Evolutionary conservation across 2,888 invertebrate species (phyloP), one percentile per base, ranked within the genome.

Genomic region (Ochropleura leucogaster): DNA sequence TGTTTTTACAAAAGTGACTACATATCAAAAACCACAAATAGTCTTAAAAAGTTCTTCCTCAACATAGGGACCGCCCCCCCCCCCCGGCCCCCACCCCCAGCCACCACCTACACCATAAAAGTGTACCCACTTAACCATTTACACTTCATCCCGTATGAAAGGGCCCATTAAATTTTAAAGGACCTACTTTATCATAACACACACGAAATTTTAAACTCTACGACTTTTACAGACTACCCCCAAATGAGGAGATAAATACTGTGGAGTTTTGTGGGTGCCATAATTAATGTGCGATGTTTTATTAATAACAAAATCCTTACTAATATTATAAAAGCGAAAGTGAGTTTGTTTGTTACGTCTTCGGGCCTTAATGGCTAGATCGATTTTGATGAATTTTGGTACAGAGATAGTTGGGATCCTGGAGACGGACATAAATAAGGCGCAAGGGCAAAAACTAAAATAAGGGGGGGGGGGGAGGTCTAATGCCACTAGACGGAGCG

Each of bases 151-250:
- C 73, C 9, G 64, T 55, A 69, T 67, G 16, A 63, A 81, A 81
- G 63, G 40, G 66, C 14, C 73, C 81, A 77, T 81, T 81, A 77
- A 73, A 73, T 81, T 70, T 70, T 77, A 70, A 73, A 49, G 40
- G 77, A 20, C 57, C 18, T 51, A 10, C 53, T 77, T 72, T 77
- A 80, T 74, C 73, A 80, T 63, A 80, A 73, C 53, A 63, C 46
- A 60, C 46, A 46, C 73, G 69, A 73, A 80, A 81, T 81, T 81
- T 80, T 70, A 77, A 81, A 80, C 77, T 55, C 63, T 0, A 73
- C 73, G 81, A 69, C 73, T 69, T 77, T 77, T 64, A 57, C 80
- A 46, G 66, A 64, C 69, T 64, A 63, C 47, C 67, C 42, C 20
- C 46, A 60, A 55, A 77, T 80, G 65, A 66, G 18, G 60, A n/a